Percentiles rank a stretch among this genome's conserved stretches.
Evolutionary conservation across 2,113 vertebrate species (phyloP).

Genomic region (Accipiter cooperii): DNA sequence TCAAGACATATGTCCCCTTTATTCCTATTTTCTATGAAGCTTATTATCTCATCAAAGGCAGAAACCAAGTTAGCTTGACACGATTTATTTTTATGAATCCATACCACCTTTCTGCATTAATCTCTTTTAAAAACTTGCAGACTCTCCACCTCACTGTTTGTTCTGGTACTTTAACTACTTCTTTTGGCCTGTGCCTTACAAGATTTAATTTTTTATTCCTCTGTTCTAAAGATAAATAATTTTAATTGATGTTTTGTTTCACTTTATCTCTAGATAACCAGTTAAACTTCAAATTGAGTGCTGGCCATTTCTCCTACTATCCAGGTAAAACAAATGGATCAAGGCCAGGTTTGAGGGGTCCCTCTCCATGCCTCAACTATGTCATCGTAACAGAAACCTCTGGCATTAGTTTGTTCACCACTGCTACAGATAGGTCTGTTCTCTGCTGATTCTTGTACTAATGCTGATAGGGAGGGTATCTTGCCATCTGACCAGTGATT

Average conservation of each 20-base stretch:
- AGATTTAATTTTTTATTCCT: not conserved
- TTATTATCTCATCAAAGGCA: constrained; percentile 59
- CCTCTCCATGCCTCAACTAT: not conserved
- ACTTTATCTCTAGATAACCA: not conserved
- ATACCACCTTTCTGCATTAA: not conserved
- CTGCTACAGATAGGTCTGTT: not conserved
- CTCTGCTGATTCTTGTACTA: not conserved
- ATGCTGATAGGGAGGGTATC: not conserved
- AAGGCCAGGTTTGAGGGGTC: not conserved
- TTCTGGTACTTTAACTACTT: not conserved
- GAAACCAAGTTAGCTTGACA: constrained; percentile 39
- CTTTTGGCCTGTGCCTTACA: not conserved
- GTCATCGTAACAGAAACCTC: not conserved
- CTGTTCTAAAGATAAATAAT: not conserved
- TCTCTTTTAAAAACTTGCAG: not conserved
- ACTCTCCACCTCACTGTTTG: not conserved
- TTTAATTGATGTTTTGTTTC: not conserved
- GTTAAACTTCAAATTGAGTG: not conserved
- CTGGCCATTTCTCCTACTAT: not conserved
- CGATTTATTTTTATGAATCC: constrained; percentile 43
- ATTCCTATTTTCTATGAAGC: constrained; percentile 30
- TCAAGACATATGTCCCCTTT: constrained; percentile 49
- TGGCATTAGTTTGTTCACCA: not conserved
- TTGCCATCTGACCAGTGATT: not conserved
- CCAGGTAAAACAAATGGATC: not conserved